Evolutionary conservation across 2,113 vertebrate genomes (phyloP), one percentile per base, ranked within the genome.

Genomic region (Hirundichthys speculiger): DNA sequence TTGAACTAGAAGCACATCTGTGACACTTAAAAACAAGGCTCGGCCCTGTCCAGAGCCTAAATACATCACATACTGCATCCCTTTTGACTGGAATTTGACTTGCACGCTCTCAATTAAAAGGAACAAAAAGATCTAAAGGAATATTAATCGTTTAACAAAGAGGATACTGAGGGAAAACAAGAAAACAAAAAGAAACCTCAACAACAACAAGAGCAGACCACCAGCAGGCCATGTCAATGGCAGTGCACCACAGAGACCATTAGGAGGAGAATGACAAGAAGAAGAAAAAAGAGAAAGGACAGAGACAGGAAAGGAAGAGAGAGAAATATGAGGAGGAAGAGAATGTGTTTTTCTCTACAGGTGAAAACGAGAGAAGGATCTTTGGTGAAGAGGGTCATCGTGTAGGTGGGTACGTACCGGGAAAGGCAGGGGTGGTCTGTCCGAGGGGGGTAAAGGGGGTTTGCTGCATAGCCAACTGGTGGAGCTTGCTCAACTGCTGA

Each of bases 401-500:
- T 90, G 87, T 90, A 89, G 88, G 90, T 87, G 95, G 96, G 96
- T 99, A 99, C 97, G 96, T 99, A 99, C 97, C 97, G 93, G 97
- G 97, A 96, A 99, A 98, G 95, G 96, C 97, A 93, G 97, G 97
- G 96, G 95, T 97, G 95, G 96, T 98, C 97, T 99, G 97, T 98
- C 97, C 97, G 82, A 99, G 96, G 93, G 97, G 96, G 95, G 97
- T 97, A 97, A 98, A 98, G 90, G 97, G 97, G 96, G 96, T 95
- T 98, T 98, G 96, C 97, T 98, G 97, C 96, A 98, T 96, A 96
- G 97, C 97, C 96, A 99, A 93, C 96, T 99, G 97, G 96, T 99
- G 97, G 94, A 99, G 97, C 96, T 99, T 99, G 96, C 95, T 99
- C 96, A 99, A 94, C 96, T 99, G 97, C 97, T 98, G 95, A 94